Percentiles rank a stretch among this genome's conserved stretches.
These are phyloP conservation scores for Oscheius sp. DNA, from an alignment of 2,888 invertebrate genomes.

Conservation along the genomic window DNA sequence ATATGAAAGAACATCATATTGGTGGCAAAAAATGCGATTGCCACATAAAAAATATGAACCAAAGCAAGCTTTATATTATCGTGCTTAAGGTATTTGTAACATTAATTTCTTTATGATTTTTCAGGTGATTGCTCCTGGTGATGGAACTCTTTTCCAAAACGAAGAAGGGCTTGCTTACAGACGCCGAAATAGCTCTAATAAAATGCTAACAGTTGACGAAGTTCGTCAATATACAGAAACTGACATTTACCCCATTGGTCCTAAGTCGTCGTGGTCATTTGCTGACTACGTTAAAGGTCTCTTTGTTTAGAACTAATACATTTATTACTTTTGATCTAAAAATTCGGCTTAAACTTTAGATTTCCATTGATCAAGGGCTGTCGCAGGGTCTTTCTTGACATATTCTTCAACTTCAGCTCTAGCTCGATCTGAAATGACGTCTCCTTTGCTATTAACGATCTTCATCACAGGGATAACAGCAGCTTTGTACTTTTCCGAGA, in stretches of 20 bases:
- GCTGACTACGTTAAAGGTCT: neutral
- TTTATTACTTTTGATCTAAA: neutral
- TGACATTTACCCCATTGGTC: neutral
- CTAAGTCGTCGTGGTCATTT: neutral
- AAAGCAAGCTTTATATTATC: constrained; percentile 16
- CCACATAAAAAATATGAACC: neutral
- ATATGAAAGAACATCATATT: constrained; percentile 8
- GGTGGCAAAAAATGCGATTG: constrained; percentile 5
- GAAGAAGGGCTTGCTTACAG: constrained; percentile 31
- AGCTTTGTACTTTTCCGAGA: constrained; percentile 57
- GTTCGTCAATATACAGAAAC: constrained; percentile 8
- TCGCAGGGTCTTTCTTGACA: constrained; percentile 18
- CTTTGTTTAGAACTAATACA: neutral
- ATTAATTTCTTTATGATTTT: neutral
- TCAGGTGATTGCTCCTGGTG: neutral
- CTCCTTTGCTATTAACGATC: constrained; percentile 53
- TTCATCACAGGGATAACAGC: constrained; percentile 56
- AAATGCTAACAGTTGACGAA: constrained; percentile 23
- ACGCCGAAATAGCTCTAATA: constrained; percentile 31
- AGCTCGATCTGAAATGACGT: constrained; percentile 56
- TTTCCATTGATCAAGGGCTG: constrained; percentile 12
- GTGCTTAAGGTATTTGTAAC: neutral
- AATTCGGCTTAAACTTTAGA: constrained; percentile 7
- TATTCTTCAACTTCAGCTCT: constrained; percentile 53
- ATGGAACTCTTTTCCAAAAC: constrained; percentile 27